phyloP scores from a whole-genome alignment of 2,797 vertebrate species.

The Cuniculus paca region DNA sequence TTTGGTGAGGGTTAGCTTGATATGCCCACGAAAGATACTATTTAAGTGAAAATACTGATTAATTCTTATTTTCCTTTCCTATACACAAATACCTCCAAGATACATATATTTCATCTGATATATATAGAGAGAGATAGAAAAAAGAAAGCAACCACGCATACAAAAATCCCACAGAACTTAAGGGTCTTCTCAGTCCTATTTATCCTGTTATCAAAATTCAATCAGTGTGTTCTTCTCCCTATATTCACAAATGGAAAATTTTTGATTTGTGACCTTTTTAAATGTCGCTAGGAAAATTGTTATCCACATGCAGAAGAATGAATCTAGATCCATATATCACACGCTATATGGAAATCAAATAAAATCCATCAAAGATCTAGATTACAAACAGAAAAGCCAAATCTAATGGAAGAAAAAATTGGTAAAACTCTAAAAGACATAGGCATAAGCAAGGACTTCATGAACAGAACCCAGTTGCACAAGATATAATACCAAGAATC shows the following conservation, averaged over 20 bases:
- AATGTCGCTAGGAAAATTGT: background rate
- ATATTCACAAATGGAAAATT: background rate
- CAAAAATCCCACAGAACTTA: background rate
- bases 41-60: background rate
- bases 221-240: background rate
- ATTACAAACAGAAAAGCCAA: background rate
- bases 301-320: background rate
- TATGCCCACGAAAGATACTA: background rate
- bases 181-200: background rate
- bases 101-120: background rate
- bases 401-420: background rate
- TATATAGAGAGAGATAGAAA: background rate
- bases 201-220: background rate
- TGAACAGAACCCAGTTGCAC: background rate
- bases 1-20: background rate
- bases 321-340: background rate
- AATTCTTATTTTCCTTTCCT: background rate
- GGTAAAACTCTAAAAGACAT: background rate
- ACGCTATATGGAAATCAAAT: background rate
- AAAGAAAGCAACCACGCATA: background rate
- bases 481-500: background rate
- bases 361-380: background rate
- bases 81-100: background rate
- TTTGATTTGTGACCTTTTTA: background rate
- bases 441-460: background rate